These are phyloP conservation scores for Sphenodon punctatus DNA, from an alignment of 2,797 vertebrate species.

Conservation along the genomic window DNA sequence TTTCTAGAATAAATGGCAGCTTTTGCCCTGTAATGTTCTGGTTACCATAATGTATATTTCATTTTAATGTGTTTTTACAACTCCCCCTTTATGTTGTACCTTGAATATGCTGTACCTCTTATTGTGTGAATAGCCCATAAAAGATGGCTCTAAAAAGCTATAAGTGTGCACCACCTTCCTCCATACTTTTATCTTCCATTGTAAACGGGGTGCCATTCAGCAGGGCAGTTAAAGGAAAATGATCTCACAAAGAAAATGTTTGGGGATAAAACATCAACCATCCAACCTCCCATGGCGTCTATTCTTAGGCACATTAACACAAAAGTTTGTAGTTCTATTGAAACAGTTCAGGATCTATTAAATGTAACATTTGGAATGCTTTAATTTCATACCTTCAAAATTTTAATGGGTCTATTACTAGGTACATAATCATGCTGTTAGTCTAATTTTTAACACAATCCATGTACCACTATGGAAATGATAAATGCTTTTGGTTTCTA, in stretches of 20 bases:
- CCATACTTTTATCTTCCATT: conserved; percentile 62
- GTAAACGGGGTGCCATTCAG: conserved; percentile 61
- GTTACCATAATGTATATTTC: not conserved
- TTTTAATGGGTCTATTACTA: conserved; percentile 20
- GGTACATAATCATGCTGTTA: conserved; percentile 29
- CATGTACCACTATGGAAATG: not conserved
- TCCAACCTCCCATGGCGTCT: conserved; percentile 46
- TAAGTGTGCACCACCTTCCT: conserved; percentile 22
- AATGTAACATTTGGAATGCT: not conserved
- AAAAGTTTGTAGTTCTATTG: conserved; percentile 50
- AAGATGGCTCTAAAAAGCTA: conserved; percentile 40
- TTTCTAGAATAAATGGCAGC: not conserved
- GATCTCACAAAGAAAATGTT: conserved; percentile 48
- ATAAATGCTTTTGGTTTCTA: not conserved
- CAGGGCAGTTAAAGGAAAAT: conserved; percentile 71
- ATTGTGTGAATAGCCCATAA: conserved; percentile 64
- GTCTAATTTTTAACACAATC: conserved; percentile 18
- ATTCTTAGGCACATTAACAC: conserved; percentile 60
- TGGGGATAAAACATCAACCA: conserved; percentile 29
- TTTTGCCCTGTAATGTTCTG: conserved; percentile 22
- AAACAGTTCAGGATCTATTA: conserved; percentile 39
- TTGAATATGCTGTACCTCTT: conserved; percentile 60
- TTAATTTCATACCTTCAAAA: conserved; percentile 27
- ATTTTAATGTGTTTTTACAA: conserved; percentile 48
- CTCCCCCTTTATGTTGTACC: conserved; percentile 50